These are phyloP conservation scores for Philypnodon macrostomus DNA, from an alignment of 2,797 vertebrate species.

Conservation along the genomic window DNA sequence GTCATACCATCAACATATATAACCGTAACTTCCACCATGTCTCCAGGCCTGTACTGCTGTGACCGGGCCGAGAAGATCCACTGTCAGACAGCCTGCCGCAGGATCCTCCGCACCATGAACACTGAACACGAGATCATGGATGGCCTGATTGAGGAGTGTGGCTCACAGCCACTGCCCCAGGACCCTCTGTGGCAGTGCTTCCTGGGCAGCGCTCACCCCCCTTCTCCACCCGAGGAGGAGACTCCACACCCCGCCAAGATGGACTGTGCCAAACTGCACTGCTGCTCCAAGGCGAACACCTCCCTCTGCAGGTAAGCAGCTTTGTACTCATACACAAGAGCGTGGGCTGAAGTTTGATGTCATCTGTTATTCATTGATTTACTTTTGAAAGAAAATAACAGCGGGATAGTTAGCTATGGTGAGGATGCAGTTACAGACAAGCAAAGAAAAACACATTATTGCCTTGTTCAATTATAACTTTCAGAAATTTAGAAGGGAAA, in stretches of 20 bases:
- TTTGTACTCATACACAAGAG: neutral
- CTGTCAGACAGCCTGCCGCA: slow-evolving; percentile 89
- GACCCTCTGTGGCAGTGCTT: slow-evolving; percentile 99
- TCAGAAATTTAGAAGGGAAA: too few species aligned
- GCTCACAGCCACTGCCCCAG: slow-evolving; percentile 93
- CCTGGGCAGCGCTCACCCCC: slow-evolving; percentile 87
- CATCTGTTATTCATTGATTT: too few species aligned
- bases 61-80: slow-evolving; percentile 89
- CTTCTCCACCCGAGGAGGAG: slow-evolving; percentile 84
- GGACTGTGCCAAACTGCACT: slow-evolving; percentile 96
- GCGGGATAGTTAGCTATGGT: too few species aligned
- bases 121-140: slow-evolving; percentile 98
- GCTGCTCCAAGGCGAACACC: slow-evolving; percentile 96
- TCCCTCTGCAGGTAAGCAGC: slow-evolving; percentile 86
- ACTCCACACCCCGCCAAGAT: slow-evolving; percentile 88
- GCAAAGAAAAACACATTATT: too few species aligned
- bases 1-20: too few species aligned
- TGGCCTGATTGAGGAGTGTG: slow-evolving; percentile 89
- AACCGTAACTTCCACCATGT: too few species aligned
- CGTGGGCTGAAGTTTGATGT: too few species aligned
- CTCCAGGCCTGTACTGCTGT: slow-evolving; percentile 92
- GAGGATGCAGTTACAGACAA: too few species aligned
- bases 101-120: slow-evolving; percentile 92
- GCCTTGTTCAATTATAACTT: too few species aligned
- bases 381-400: too few species aligned